Conservation (phyloP, 2,888 invertebrate genomes). For the Dexiosoma caninum region DNA sequence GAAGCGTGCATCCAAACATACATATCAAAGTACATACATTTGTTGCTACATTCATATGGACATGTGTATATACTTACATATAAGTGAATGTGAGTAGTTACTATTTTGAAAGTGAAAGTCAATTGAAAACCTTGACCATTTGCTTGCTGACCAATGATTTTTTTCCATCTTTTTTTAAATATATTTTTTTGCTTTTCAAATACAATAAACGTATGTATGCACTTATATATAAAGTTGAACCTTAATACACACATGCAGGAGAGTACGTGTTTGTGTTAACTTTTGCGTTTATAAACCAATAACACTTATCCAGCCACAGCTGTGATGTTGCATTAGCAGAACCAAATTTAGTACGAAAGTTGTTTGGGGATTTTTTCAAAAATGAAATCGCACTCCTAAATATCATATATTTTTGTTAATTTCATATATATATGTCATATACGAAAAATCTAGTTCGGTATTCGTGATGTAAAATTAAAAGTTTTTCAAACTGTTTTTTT, state of each 20-base stretch:
- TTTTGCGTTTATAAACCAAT: background rate
- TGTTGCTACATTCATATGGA: background rate
- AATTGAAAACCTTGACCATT: constrained; percentile 77
- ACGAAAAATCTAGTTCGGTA: no score
- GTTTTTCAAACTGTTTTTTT: no score
- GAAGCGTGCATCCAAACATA: background rate
- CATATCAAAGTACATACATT: background rate
- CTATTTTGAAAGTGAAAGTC: constrained; percentile 74
- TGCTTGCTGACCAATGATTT: constrained; percentile 65
- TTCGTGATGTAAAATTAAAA: no score
- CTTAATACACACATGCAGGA: background rate
- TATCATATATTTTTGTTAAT: no score
- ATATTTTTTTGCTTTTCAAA: constrained; percentile 37
- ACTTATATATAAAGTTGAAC: constrained; percentile 34
- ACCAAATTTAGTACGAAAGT: background rate
- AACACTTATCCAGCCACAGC: background rate
- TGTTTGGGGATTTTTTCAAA: background rate
- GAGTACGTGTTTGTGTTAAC: background rate
- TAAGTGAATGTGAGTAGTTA: constrained; percentile 28
- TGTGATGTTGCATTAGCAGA: background rate
- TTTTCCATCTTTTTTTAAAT: background rate
- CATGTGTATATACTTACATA: background rate
- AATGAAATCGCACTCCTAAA: no score
- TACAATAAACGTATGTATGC: constrained; percentile 43
- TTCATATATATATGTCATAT: no score